A percentile compares a stretch with the other conserved stretches of the same genome.
phyloP scores from a whole-genome alignment of 2,797 vertebrate genomes.

The Antrozous pallidus region DNA sequence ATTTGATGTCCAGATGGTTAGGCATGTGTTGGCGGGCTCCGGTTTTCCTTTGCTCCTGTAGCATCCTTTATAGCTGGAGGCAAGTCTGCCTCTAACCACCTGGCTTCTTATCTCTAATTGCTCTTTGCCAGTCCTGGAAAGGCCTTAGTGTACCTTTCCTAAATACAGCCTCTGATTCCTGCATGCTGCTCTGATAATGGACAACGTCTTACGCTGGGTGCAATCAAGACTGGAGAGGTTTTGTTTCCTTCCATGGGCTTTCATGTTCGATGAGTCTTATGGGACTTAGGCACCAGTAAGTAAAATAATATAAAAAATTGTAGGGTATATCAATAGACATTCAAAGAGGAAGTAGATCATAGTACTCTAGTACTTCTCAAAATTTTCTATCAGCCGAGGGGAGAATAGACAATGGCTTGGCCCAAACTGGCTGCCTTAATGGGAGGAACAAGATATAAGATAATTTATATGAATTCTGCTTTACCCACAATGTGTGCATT shows the following conservation, averaged over 20 bases:
- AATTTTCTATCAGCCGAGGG: not conserved
- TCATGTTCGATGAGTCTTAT: not conserved
- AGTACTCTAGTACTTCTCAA: not conserved
- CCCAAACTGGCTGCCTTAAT: not conserved
- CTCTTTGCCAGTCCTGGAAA: not conserved
- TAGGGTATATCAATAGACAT: not conserved
- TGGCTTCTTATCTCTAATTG: conserved; percentile 5
- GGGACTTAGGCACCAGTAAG: not conserved
- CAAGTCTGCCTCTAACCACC: not conserved
- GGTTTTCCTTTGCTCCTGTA: not conserved
- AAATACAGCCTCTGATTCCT: not conserved
- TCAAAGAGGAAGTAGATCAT: not conserved
- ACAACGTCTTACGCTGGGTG: not conserved
- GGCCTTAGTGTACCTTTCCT: not conserved
- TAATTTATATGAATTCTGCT: not conserved
- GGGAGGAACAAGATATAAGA: not conserved
- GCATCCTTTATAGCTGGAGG: not conserved
- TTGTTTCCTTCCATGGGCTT: not conserved
- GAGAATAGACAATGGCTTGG: not conserved
- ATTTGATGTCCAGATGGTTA: not conserved
- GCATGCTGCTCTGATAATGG: not conserved
- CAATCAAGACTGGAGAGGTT: not conserved
- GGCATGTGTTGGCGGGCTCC: not conserved
- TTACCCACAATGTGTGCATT: not conserved
- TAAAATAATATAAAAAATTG: not conserved